phyloP scores from a whole-genome alignment of 2,113 vertebrate species.

The Felis chaus region DNA sequence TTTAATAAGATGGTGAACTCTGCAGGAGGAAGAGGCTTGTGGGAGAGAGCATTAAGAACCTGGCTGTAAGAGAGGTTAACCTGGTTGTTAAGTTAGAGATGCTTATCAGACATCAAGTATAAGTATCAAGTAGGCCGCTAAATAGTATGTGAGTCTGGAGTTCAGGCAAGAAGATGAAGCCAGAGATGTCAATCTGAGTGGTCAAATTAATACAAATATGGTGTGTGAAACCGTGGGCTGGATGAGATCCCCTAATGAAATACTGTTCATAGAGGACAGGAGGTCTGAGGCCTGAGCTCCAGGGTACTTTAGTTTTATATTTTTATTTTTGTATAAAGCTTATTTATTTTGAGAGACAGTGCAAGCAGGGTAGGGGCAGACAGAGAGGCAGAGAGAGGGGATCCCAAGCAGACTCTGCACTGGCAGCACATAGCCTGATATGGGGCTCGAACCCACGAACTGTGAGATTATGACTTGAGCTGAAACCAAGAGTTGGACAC shows the following conservation, averaged over 20 bases:
- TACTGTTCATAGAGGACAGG: neutral
- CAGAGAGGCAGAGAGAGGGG: too few relatives aligned
- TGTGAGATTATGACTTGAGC: too few relatives aligned
- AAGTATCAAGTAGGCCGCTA: neutral
- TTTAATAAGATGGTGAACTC: neutral
- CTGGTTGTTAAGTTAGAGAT: neutral
- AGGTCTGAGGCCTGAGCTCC: neutral
- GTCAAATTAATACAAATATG: too few relatives aligned
- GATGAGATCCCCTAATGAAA: neutral
- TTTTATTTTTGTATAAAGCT: too few relatives aligned
- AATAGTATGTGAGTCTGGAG: neutral
- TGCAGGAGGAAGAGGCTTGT: neutral
- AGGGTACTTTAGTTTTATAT: too few relatives aligned
- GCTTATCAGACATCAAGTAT: neutral
- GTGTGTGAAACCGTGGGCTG: neutral
- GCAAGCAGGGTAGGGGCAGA: too few relatives aligned
- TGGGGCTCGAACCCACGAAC: too few relatives aligned
- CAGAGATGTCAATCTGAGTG: neutral
- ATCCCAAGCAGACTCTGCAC: too few relatives aligned
- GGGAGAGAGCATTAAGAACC: neutral
- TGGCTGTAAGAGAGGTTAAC: neutral
- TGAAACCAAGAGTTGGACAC: too few relatives aligned
- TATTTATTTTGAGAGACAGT: too few relatives aligned
- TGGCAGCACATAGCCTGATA: too few relatives aligned
- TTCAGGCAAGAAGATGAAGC: neutral